Evolutionary conservation across 2,113 vertebrate genomes (phyloP), one percentile per base, ranked within the genome.

Genomic region (Nothocercus julius): DNA sequence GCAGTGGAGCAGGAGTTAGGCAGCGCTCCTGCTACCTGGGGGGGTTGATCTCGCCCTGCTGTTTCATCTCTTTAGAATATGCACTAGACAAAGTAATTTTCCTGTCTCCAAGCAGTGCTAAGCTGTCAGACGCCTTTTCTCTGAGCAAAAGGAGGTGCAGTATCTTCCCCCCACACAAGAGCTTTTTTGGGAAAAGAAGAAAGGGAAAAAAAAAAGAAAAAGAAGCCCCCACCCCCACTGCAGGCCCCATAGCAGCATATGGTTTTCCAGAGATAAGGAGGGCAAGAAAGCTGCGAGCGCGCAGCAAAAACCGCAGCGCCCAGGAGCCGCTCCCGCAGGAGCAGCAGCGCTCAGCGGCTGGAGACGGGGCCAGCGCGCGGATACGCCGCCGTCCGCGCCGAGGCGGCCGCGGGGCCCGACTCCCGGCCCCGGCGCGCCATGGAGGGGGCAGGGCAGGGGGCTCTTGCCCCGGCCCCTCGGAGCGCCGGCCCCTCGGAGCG

Each of bases 71-170:
- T 92, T 96, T 85, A 89, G 84, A 96, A 93, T 95, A 92, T 73
- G 87, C 92, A 80, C 92, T 90, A 97, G 88, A 96, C 90, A 92
- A 83, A 94, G 54, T 85, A 87, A 92, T 97, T 96, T 95, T 95
- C 74, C 70, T 95, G 74, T 92, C 93, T 96, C 74, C 82, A 59
- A 93, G 80, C 53, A 82, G 18, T 5, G 53, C 53, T 89, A 86
- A 94, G 80, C 77, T 97, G 74, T 89, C 92, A 92, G 85, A 72
- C 86, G 90, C 69, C 66, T 88, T 73, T 88, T 92, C 75, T 82
- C 70, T 59, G n/a, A 91, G 76, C 53, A 87, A 94, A 94, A 90
- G 28, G 12, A 25, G 70, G 56, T 51, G 40, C 72, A 89, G 59
- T 24, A 82, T 34, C 67, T 92, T 87, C 49, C 44, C 79, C 74